phyloP scores from a whole-genome alignment of 2,113 vertebrate species.

The Ctenodactylus gundi region DNA sequence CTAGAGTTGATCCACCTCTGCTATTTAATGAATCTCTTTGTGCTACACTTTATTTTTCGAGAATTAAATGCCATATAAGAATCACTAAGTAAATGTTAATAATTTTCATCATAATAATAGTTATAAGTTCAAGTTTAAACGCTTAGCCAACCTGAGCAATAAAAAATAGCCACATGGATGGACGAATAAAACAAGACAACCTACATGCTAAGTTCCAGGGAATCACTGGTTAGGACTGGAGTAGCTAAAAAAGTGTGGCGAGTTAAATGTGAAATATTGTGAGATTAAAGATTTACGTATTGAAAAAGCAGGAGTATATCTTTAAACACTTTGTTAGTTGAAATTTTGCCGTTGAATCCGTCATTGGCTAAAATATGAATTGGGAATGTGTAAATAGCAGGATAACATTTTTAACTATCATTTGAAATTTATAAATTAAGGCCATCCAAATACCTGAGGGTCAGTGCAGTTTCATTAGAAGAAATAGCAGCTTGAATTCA shows the following conservation, averaged over 20 bases:
- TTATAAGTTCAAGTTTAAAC: not conserved
- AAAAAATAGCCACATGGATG: not conserved
- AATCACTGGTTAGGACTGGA: not conserved
- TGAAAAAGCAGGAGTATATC: not conserved
- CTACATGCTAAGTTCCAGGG: not conserved
- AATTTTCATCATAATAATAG: not conserved
- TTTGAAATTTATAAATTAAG: constrained; percentile 36
- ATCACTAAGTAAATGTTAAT: not conserved
- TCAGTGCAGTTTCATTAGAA: not conserved
- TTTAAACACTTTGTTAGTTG: constrained; percentile 9
- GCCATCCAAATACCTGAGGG: not conserved
- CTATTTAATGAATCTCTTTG: not conserved
- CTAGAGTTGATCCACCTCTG: not conserved
- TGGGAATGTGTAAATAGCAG: not conserved
- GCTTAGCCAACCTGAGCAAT: not conserved
- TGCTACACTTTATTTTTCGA: not conserved
- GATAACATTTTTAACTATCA: not conserved
- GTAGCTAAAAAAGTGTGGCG: not conserved
- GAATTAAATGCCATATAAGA: constrained; percentile 14
- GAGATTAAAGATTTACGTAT: not conserved
- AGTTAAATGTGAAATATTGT: not conserved
- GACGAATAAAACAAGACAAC: not conserved
- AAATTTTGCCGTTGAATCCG: not conserved
- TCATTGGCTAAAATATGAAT: constrained; percentile 32
- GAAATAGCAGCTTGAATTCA: constrained; percentile 25